Evolutionary conservation across 2,113 vertebrate genomes (phyloP).

Genomic region (Panthera tigris): DNA sequence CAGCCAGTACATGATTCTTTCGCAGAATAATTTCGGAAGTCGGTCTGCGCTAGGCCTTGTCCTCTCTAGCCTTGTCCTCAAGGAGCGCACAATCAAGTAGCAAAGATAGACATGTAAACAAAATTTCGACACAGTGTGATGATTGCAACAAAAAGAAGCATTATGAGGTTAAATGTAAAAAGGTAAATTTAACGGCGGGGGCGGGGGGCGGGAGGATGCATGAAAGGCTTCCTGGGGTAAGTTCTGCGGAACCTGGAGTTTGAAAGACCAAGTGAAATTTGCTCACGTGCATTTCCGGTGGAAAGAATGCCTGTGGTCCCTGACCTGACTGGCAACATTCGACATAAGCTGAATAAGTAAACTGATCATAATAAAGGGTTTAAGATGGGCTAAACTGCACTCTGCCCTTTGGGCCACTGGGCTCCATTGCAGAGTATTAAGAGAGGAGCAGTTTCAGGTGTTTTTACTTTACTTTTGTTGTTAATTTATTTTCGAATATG

Average conservation of each 20-base stretch:
- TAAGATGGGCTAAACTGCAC: background rate
- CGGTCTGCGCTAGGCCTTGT: background rate
- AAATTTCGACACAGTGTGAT: background rate
- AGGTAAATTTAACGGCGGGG: background rate
- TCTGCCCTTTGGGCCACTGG: background rate
- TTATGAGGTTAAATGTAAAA: constrained; percentile 50
- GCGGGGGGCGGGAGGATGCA: background rate
- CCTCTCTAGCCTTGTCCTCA: background rate
- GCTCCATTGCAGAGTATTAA: background rate
- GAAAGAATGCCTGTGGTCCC: background rate
- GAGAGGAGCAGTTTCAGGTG: background rate
- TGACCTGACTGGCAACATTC: background rate
- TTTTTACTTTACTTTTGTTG: background rate
- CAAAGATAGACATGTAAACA: constrained; percentile 1
- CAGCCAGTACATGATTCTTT: background rate
- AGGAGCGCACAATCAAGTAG: background rate
- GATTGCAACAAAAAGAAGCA: constrained; percentile 39
- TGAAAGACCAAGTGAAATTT: background rate
- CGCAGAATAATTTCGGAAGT: background rate
- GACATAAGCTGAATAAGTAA: background rate
- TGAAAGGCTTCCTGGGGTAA: background rate
- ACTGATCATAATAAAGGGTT: background rate
- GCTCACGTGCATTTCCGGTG: background rate
- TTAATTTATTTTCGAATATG: background rate
- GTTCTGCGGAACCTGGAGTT: background rate